Evolutionary conservation across 2,797 vertebrate species (phyloP), one percentile per base, ranked within the genome.

Genomic region (Phrynocephalus forsythii): DNA sequence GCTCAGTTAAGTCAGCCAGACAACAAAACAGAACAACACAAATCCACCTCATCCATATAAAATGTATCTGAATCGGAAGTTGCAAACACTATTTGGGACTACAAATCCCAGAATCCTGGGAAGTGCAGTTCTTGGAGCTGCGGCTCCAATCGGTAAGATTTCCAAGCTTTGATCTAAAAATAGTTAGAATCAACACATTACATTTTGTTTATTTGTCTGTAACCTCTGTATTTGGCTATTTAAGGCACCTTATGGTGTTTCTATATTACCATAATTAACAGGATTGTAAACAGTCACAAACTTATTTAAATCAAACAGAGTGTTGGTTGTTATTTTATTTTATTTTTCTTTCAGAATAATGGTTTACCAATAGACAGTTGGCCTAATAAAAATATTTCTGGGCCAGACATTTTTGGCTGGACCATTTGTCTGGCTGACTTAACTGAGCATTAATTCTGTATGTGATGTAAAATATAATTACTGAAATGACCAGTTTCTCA

Each of bases 371-470:
- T 63, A 16, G 9, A 5, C 38, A 63, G 6, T 38, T 15, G 8
- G 73, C 60, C 33, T 60, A 60, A 4, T 63, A 84, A 88, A 87
- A 72, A 11, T 79, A 68, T 77, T 52, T 78, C 24, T 60, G 66
- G 18, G 3, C 52, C 60, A 79, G 13, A 2, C 11, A 72, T 56
- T 15, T 81, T 80, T 44, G 56, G 30, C 3, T 20, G 68, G 60
- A 6, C 66, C 79, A 26, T 69, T 86, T 76, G 28, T 20, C 72
- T 18, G 7, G 26, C 63, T 56, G 60, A 28, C 26, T 67, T 77
- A 77, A 76, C 6, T 28, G 44, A 7, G 16, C 77, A 80, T 73
- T 80, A 44, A 80, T 69, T 68, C 48, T 78, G 18, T 30, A 83
- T 20, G 30, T 77, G 15, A 82, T 18, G 20, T 3, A 18, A 56